Evolutionary conservation across 2,888 invertebrate genomes (phyloP), one percentile per base, ranked within the genome.

Genomic region (Nebria brevicollis): DNA sequence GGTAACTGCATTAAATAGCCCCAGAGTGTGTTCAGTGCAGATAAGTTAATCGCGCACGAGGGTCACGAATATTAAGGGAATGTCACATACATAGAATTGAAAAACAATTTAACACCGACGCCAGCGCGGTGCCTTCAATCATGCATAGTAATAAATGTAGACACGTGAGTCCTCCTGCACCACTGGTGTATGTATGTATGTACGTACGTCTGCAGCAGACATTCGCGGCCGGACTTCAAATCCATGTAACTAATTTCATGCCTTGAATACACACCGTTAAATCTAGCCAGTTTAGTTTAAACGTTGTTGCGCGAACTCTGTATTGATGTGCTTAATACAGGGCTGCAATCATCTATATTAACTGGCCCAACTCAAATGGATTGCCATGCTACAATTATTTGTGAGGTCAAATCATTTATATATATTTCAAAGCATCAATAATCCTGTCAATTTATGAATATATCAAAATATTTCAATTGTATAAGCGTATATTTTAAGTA

Each of bases 181-280:
- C 54, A 13, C 11, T 54, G 54, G 11, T 54, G 54, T 54, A 7
- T 54, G 13, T 11, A 4, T 54, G 54, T 54, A 7, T 1, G 11
- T 54, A 7, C 7, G 54, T 70, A 26, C 5, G 70, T 43, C 72
- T 81, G 81, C 81, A 81, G 76, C 77, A 81, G 81, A 81, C 81
- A 76, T 4, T 26, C 25, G 66, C 66, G 77, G 77, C 66, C 77
- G 81, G 81, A 81, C 77, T 81, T 81, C 81, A 81, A 81, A 81
- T 81, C 77, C 81, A 81, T 81, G 76, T 76, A 81, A 81, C 77
- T 81, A 81, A 81, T 81, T 81, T 81, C 77, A 81, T 81, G 81
- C 81, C 73, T 73, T 81, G 81, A 81, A 81, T 81, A 77, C 81
- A 81, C 80, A 76, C 73, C 72, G 81, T 81, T 81, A 81, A 81